Evolutionary conservation across 2,888 invertebrate genomes (phyloP), one percentile per base, ranked within the genome.

Genomic region (Dioctria rufipes): DNA sequence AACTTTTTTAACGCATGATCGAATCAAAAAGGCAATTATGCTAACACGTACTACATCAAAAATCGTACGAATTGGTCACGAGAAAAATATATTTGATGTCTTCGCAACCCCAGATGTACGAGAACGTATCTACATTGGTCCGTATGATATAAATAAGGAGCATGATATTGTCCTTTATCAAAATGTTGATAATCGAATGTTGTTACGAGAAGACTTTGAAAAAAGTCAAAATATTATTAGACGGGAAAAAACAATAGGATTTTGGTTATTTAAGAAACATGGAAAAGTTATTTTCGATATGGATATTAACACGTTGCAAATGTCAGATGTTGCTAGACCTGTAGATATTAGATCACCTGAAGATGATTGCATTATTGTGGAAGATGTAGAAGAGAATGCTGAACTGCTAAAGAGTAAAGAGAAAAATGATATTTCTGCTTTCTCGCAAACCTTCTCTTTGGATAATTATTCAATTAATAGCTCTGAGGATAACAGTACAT

Each of bases 51-150:
- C 84, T 8, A 51, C 46, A 2, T 63, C 60, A 1, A 88, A 88
- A 82, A 86, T 87, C 39, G 87, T 89, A 3, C 87, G 87, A 80
- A 81, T 89, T 40, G 79, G 71, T 5, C 69, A 71, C 4, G 61
- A 43, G 6, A 11, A 40, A 13, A 54, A 40, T 63, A n/a, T 13
- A 9, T 54, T 79, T 4, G 66, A 81, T 42, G 80, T 83, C 0
- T 83, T 81, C 75, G 81, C 80, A 5, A 78, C 83, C 11, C 67
- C 78, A 46, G 58, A 79, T 3, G 39, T 83, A n/a, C 86, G 81
- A 0, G 85, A 85, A n/a, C 87, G 88, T 77, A 85, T 89, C 4
- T 89, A 88, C 81, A 88, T 89, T 81, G 89, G 89, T 0, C 89
- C 89, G 0, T 84, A 88, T 49, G 84, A 82, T 2, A 75, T 86